Conservation (phyloP, 1,140 invertebrate species). For the Trachelipus rathkii region DNA sequence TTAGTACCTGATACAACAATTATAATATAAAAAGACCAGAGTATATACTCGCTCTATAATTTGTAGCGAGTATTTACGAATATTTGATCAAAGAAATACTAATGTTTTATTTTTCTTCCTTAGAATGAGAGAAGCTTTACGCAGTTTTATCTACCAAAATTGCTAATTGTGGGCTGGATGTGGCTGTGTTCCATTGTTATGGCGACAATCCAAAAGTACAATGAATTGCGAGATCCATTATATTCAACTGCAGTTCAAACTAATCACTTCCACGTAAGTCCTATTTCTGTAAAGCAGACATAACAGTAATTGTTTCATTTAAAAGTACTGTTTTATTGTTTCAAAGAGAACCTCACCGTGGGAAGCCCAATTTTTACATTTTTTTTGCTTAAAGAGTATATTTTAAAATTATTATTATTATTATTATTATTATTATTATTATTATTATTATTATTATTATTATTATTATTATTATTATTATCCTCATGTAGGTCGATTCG, state of each 20-base stretch:
- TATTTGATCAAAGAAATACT: too few species aligned
- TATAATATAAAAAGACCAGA: too few species aligned
- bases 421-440: too few species aligned
- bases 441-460: too few species aligned
- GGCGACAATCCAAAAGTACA: conserved; percentile 83
- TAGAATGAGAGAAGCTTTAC: conserved; percentile 54
- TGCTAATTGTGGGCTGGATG: conserved; percentile 77
- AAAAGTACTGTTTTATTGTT: not conserved
- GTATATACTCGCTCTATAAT: too few species aligned
- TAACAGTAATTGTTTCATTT: not conserved
- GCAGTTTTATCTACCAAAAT: conserved; percentile 87
- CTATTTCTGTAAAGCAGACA: conserved; percentile 6
- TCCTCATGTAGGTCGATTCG: too few species aligned
- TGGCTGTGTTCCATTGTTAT: conserved; percentile 82
- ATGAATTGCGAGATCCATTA: conserved; percentile 83
- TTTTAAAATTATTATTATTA: too few species aligned
- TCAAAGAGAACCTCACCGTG: not conserved
- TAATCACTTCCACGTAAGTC: conserved; percentile 77
- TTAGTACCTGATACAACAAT: too few species aligned
- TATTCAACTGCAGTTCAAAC: conserved; percentile 87
- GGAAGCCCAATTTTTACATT: too few species aligned
- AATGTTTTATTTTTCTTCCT: not conserved
- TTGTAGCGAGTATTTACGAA: too few species aligned
- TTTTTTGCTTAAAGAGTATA: too few species aligned
- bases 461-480: too few species aligned